Evolutionary conservation across 2,797 vertebrate genomes (phyloP).

Genomic region (Xiphorhynchus erythropygius): DNA sequence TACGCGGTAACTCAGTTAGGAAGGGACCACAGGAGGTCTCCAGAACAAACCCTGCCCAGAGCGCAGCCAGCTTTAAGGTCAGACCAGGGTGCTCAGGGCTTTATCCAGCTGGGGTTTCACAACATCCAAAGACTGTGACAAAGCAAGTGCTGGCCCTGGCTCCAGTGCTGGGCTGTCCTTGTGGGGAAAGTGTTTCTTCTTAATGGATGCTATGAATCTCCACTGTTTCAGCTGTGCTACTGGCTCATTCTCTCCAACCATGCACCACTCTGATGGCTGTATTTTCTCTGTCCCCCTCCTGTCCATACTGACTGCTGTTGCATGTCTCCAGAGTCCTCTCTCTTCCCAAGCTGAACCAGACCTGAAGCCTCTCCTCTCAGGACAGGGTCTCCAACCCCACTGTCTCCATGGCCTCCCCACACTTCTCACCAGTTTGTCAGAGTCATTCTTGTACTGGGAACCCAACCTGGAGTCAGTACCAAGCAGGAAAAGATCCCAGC

Average conservation of each 20-base stretch:
- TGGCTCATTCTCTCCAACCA: neutral
- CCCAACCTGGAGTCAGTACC: neutral
- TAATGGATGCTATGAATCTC: neutral
- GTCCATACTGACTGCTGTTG: neutral
- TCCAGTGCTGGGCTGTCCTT: neutral
- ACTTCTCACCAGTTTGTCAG: neutral
- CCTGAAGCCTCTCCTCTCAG: neutral
- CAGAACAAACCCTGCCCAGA: neutral
- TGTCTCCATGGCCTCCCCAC: fast-evolving
- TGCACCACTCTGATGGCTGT: fast-evolving
- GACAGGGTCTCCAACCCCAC: neutral
- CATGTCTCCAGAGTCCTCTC: neutral
- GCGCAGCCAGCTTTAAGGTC: neutral
- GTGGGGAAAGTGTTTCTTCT: neutral
- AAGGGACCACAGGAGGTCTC: neutral
- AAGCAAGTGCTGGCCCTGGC: too few relatives aligned
- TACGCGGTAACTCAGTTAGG: neutral
- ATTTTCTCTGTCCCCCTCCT: neutral
- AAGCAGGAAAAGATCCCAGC: neutral
- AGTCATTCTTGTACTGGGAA: neutral
- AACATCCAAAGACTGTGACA: neutral
- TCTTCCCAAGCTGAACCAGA: neutral
- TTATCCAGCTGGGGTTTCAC: fast-evolving
- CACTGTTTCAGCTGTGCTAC: neutral
- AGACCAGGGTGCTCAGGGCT: neutral